These are phyloP conservation scores for Eleginops maclovinus DNA, from an alignment of 2,113 vertebrate species.

Conservation along the genomic window DNA sequence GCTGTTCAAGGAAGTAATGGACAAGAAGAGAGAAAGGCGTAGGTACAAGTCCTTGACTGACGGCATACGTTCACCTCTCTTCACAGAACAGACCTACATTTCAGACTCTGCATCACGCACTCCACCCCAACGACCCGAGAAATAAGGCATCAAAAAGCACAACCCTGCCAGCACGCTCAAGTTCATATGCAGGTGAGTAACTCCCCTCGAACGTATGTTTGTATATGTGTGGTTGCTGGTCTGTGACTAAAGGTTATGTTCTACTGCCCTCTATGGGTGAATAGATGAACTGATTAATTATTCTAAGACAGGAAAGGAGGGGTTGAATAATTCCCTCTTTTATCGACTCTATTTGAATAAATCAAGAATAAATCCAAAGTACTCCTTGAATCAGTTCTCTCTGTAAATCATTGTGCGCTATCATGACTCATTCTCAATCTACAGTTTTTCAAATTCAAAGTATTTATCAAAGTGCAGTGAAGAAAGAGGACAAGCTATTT, in stretches of 20 bases:
- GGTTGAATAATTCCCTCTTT: conserved; percentile 18
- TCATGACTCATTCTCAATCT: conserved; percentile 29
- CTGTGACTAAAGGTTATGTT: conserved; percentile 49
- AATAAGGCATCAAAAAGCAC: conserved; percentile 59
- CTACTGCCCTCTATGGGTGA: conserved; percentile 75
- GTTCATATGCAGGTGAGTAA: conserved; percentile 77
- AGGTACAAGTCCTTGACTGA: conserved; percentile 21
- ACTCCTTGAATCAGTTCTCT: conserved; percentile 30
- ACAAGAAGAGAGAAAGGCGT: not conserved
- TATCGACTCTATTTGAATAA: conserved; percentile 34
- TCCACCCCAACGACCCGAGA: conserved; percentile 28
- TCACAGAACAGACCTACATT: conserved; percentile 43
- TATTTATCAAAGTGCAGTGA: conserved; percentile 16
- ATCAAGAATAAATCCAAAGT: conserved; percentile 37
- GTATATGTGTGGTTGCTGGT: not conserved
- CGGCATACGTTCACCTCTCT: conserved; percentile 36
- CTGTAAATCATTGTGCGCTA: conserved; percentile 10
- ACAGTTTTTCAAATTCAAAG: conserved; percentile 6
- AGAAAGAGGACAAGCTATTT: not conserved
- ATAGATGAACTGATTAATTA: conserved; percentile 1
- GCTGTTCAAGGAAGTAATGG: conserved; percentile 1
- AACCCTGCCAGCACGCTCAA: conserved; percentile 54
- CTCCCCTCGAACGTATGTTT: conserved; percentile 37
- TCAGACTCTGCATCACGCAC: conserved; percentile 33
- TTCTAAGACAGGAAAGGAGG: not conserved